phyloP scores from a whole-genome alignment of 2,888 invertebrate species.

The Chrysotoxum bicinctum region DNA sequence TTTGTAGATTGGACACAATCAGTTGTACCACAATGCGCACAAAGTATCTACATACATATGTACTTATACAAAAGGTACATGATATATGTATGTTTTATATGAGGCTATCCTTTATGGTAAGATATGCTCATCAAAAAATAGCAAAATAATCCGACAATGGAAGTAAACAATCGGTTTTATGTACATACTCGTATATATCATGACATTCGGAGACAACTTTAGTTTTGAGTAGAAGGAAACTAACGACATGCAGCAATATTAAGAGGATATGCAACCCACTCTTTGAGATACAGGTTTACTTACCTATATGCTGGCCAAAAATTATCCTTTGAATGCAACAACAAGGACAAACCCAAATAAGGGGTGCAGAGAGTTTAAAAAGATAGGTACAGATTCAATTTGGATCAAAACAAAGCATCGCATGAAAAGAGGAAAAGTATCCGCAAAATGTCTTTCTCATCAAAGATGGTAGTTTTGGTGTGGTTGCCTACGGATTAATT shows the following conservation, averaged over 20 bases:
- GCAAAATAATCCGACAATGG: slow-evolving; percentile 56
- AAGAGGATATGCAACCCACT: slow-evolving; percentile 16
- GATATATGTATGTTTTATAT: not conserved
- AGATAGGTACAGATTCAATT: slow-evolving; percentile 3
- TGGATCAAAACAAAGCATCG: not conserved
- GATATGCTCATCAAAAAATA: slow-evolving; percentile 23
- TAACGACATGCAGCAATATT: not conserved
- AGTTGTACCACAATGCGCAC: not conserved
- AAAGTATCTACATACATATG: slow-evolving; percentile 1
- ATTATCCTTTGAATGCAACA: slow-evolving; percentile 49
- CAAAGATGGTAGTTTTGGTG: slow-evolving; percentile 33
- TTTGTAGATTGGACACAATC: slow-evolving; percentile 43
- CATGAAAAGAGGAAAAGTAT: slow-evolving; percentile 2
- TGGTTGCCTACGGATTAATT: slow-evolving; percentile 42
- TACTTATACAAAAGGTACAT: not conserved
- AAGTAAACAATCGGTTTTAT: slow-evolving; percentile 64
- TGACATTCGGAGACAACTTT: slow-evolving; percentile 32
- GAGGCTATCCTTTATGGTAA: not conserved
- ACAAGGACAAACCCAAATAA: slow-evolving; percentile 31
- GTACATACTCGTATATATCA: slow-evolving; percentile 62
- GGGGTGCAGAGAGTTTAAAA: slow-evolving; percentile 24
- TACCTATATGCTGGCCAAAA: slow-evolving; percentile 1
- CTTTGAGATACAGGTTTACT: slow-evolving; percentile 9
- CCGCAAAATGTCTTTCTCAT: slow-evolving; percentile 13
- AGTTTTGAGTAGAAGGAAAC: slow-evolving; percentile 21